phyloP scores from a whole-genome alignment of 2,113 vertebrate genomes.

The Hemiscyllium ocellatum region DNA sequence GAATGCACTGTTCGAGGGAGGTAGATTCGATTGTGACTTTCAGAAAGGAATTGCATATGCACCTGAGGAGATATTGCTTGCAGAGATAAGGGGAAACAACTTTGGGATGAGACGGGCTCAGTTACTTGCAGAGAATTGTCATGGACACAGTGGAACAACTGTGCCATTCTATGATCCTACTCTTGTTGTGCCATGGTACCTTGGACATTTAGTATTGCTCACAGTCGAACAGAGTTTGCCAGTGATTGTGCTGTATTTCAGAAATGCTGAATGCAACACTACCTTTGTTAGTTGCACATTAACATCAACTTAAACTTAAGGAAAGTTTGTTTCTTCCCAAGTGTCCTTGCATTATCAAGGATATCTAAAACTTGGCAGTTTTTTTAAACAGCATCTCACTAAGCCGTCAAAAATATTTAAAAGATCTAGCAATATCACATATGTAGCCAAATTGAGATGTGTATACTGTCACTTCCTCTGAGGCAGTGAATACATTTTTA shows the following conservation, averaged over 20 bases:
- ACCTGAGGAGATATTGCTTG: no score
- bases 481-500: background rate
- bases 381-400: background rate
- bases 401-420: background rate
- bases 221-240: background rate
- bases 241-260: background rate
- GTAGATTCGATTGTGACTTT: no score
- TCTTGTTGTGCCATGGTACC: background rate
- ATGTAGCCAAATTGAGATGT: background rate
- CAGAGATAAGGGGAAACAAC: no score
- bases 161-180: no score
- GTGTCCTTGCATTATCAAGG: background rate
- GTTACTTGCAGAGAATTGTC: no score
- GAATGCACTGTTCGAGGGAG: no score
- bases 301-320: background rate
- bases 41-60: no score
- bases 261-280: slow-evolving; percentile 1
- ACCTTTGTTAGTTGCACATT: background rate
- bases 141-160: no score
- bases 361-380: background rate
- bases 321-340: background rate
- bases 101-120: no score
- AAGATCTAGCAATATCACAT: background rate
- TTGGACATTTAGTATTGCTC: background rate
- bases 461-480: background rate